Evolutionary conservation across 2,113 vertebrate genomes (phyloP), one percentile per base, ranked within the genome.

Genomic region (Semicossyphus pulcher): DNA sequence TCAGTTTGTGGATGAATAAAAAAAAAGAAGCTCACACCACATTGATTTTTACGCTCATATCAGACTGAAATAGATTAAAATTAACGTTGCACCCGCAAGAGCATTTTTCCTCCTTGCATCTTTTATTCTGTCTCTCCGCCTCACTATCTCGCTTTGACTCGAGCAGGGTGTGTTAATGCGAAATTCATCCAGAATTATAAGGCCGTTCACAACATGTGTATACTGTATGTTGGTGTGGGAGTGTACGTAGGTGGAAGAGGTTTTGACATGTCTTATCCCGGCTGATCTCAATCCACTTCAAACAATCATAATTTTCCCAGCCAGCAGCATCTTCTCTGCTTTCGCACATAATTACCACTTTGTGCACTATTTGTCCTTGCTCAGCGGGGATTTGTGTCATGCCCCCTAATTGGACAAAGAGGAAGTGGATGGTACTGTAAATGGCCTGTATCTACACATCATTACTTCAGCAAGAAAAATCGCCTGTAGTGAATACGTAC

Each of bases 401-500:
- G 72, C 28, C 65, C 62, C 68, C 59, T 81, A 89, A 91, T 84
- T 84, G 76, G 78, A 88, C 80, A 76, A 78, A 80, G 60, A 85
- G 77, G 64, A 89, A 89, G 67, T 60, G 49, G 66, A 79, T 80
- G 54, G 59, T 86, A 73, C 52, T 77, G 54, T 85, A 81, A 90
- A 88, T 85, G 81, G 69, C 44, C 67, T 74, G 76, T 42, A 72
- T 86, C 73, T 80, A 80, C 69, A 72, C 78, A 80, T 85, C 78
- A 81, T 84, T 84, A 85, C 69, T 76, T 78, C 67, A 60, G 56
- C 53, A 75, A 77, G 64, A 73, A 85, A 81, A 76, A 73, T 68
- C 63, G 80, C 80, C 81, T 28, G 47, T 66, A 65, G 79, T 76
- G 59, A 81, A 85, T 81, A 79, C 69, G 68, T 74, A 47, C 48